Evolutionary conservation across 1,140 invertebrate genomes (phyloP), one percentile per base, ranked within the genome.

Genomic region (Tetramorium alpestre): DNA sequence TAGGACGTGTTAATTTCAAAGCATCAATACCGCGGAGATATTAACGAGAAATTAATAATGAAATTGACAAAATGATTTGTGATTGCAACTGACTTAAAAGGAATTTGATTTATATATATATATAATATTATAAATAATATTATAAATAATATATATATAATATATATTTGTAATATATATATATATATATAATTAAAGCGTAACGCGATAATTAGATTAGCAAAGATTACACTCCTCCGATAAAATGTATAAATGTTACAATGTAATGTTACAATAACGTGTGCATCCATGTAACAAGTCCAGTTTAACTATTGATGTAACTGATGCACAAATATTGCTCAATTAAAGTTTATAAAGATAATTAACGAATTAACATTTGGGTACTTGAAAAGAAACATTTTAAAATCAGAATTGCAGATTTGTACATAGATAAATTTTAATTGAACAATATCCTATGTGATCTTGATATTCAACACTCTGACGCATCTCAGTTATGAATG

Each of bases 351-450:
- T 1, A n/a, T 16, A 73, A 73, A 73, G 10, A 4, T 18, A 56
- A 73, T 56, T 73, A 11, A 41, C 5, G 1, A 54, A 38, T 72
- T 72, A 72, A 72, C 4, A 67, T 67, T 67, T 67, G 25, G 8
- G 5, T 72, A 51, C 6, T 33, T n/a, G 6, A 47, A 72, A 51
- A 33, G 13, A 47, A 60, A 25, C 3, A 13, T 49, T 69, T 49
- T 47, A 8, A 47, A 25, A 25, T 33, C 13, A 33, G 33, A 64
- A 1, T 49, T 18, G 62, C 33, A 10, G 13, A 2, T 38, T 41
- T 41, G 10, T 38, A 38, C n/a, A 1, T 22, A 41, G 10, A 67
- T 0, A 10, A 44, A 22, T n/a, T 67, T 11, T 67, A 41, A 44
- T 67, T 22, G 38, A 44, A 67, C 7, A 13, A 11, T 65, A 13